A percentile compares a stretch with the other conserved stretches of the same genome.
phyloP scores from a whole-genome alignment of 2,888 invertebrate species.

The Peribatodes rhomboidaria region DNA sequence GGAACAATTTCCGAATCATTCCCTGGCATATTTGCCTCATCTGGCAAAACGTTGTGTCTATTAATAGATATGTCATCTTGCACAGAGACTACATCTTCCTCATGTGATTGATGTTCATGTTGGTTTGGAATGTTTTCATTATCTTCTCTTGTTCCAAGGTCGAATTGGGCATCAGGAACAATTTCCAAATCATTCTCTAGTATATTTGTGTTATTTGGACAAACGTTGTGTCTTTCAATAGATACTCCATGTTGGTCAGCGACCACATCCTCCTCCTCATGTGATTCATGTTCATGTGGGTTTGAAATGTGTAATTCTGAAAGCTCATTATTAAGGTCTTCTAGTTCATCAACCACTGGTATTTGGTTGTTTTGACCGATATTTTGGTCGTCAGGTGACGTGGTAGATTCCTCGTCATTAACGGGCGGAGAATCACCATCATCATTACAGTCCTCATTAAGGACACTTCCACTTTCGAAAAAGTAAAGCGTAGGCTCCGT shows the following conservation, averaged over 20 bases:
- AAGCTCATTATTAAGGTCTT: background rate
- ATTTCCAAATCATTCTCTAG: background rate
- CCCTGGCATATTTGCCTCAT: background rate
- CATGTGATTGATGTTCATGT: background rate
- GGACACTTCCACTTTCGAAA: background rate
- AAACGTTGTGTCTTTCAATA: background rate
- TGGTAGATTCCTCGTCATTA: background rate
- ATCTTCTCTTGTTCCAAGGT: background rate
- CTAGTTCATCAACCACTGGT: background rate
- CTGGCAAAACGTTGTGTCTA: background rate
- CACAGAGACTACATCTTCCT: background rate
- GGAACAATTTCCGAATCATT: background rate
- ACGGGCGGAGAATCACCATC: background rate
- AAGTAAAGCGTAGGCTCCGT: background rate
- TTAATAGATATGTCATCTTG: background rate
- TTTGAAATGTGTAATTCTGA: background rate
- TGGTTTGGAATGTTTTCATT: background rate
- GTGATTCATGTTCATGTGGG: background rate
- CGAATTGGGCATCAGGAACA: background rate
- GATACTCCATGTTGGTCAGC: background rate
- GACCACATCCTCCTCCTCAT: background rate
- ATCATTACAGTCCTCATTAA: background rate
- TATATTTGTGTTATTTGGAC: background rate
- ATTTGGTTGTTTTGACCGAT: background rate
- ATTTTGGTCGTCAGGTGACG: background rate